Conservation (phyloP, 2,797 vertebrate genomes). For the Ctenopoma multispine region DNA sequence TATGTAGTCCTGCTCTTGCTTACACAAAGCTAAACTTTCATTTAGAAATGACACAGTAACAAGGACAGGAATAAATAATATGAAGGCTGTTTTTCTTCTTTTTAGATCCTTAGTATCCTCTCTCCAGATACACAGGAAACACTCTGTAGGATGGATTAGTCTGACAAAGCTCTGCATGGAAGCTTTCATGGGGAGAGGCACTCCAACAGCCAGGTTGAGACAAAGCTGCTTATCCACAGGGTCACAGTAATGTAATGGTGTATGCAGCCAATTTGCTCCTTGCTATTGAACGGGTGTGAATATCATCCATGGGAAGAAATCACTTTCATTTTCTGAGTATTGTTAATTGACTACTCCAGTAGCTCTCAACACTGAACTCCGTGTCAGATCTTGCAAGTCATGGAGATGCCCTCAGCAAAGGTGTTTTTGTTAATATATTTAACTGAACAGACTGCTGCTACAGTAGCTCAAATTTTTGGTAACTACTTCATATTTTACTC, state of each 20-base stretch:
- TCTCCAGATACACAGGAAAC: constrained; percentile 44
- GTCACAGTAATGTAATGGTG: constrained; percentile 74
- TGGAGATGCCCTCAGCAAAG: constrained; percentile 46
- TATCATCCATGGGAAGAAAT: constrained; percentile 69
- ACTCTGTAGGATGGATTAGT: constrained; percentile 73
- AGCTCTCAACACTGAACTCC: constrained; percentile 55
- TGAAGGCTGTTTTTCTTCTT: constrained; percentile 13
- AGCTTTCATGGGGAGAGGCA: constrained; percentile 67
- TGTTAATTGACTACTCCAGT: constrained; percentile 71
- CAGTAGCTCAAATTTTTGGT: constrained; percentile 14
- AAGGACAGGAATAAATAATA: constrained; percentile 41
- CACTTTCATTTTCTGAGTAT: constrained; percentile 70
- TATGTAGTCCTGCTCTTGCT: not conserved
- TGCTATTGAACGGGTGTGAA: constrained; percentile 65
- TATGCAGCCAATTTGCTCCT: constrained; percentile 72
- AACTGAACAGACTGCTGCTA: constrained; percentile 42
- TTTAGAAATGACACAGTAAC: constrained; percentile 27
- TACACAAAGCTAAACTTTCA: constrained; percentile 39
- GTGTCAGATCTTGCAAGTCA: constrained; percentile 53
- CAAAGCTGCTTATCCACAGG: constrained; percentile 80
- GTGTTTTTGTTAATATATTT: constrained; percentile 59
- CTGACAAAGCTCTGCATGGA: constrained; percentile 71
- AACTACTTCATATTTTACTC: constrained; percentile 26
- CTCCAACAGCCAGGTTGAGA: constrained; percentile 74
- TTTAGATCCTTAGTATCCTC: constrained; percentile 44